phyloP scores from a whole-genome alignment of 2,113 vertebrate genomes.

The Pristiophorus japonicus region DNA sequence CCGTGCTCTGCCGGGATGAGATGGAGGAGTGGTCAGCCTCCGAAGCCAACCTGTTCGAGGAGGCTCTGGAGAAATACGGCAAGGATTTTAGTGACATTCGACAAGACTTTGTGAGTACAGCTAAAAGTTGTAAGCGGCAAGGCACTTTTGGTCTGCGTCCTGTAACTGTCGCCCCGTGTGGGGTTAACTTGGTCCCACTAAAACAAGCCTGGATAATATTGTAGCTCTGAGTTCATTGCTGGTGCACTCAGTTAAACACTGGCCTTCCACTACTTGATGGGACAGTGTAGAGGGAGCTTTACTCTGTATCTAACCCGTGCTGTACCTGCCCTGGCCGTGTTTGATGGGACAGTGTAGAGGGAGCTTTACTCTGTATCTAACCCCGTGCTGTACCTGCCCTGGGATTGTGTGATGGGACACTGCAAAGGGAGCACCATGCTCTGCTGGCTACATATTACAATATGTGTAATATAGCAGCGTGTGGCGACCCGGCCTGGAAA shows the following conservation, averaged over 20 bases:
- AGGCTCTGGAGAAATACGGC: conserved; percentile 42
- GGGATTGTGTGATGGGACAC: not conserved
- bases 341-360: not conserved
- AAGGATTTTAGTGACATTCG: conserved; percentile 42
- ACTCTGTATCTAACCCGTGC: not conserved
- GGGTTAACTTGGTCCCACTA: not conserved
- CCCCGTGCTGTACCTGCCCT: not conserved
- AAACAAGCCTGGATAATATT: not conserved
- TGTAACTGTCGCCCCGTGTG: not conserved
- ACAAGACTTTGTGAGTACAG: conserved; percentile 41
- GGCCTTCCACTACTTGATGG: not conserved
- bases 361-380: not conserved
- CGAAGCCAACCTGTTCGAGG: conserved; percentile 41
- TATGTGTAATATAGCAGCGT: no score
- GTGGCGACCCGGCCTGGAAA: no score
- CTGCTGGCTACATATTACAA: not conserved
- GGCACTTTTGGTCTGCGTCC: not conserved
- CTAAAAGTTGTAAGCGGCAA: not conserved
- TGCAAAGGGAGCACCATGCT: not conserved
- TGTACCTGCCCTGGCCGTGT: not conserved
- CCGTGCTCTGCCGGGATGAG: conserved; percentile 41
- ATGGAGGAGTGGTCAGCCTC: conserved; percentile 43
- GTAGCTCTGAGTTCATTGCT: not conserved
- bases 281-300: not conserved
- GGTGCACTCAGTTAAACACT: not conserved